Evolutionary conservation across 2,113 vertebrate genomes (phyloP).

Genomic region (Sapajus apella): DNA sequence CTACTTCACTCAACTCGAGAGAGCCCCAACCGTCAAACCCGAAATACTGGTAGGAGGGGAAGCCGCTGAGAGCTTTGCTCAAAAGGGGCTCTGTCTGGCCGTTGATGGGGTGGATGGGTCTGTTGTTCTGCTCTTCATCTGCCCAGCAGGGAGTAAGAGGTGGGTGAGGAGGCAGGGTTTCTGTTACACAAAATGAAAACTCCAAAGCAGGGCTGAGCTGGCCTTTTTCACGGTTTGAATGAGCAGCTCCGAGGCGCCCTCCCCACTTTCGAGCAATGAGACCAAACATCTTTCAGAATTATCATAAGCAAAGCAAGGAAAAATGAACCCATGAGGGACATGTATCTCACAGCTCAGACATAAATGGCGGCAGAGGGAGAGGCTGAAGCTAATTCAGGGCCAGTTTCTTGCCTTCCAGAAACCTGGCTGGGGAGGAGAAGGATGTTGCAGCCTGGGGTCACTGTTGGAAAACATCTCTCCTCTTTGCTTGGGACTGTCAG

Average conservation of each 20-base stretch:
- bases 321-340: background rate
- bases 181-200: slow-evolving; percentile 79
- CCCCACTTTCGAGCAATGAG: slow-evolving; percentile 23
- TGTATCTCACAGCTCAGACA: background rate
- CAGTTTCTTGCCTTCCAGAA: background rate
- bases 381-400: background rate
- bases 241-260: background rate
- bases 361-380: background rate
- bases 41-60: background rate
- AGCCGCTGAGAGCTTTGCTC: slow-evolving; percentile 40
- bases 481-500: background rate
- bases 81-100: background rate
- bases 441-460: rapidly evolving
- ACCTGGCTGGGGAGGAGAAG: background rate
- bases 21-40: background rate
- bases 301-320: slow-evolving; percentile 30
- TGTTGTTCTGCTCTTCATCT: slow-evolving; percentile 26
- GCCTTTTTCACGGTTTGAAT: slow-evolving; percentile 72
- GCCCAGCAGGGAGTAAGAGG: background rate
- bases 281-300: background rate
- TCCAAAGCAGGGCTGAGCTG: background rate
- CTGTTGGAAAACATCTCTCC: background rate
- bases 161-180: slow-evolving; percentile 48
- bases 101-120: slow-evolving; percentile 39
- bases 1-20: slow-evolving; percentile 50